Conservation (phyloP, 53 echinoderm and acorn worm species). For the Crossaster papposus region DNA sequence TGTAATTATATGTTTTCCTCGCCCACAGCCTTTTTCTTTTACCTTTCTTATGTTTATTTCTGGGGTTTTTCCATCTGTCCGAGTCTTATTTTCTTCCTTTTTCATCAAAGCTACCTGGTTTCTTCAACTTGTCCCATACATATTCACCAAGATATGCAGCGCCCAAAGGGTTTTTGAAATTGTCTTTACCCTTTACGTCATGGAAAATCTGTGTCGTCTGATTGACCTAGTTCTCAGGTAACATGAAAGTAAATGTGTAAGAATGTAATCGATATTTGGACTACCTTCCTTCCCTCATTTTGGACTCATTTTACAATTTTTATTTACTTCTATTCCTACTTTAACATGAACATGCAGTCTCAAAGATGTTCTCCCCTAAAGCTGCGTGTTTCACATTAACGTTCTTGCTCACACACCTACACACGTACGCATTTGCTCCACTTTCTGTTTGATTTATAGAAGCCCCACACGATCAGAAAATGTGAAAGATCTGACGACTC, state of each 20-base stretch:
- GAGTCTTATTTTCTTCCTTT: too few species aligned
- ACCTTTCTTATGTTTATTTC: too few species aligned
- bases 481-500: conserved; percentile 23
- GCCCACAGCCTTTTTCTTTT: too few species aligned
- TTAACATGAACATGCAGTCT: background rate
- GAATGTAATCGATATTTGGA: too few species aligned
- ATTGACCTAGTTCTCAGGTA: too few species aligned
- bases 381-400: conserved; percentile 5
- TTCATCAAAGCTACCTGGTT: too few species aligned
- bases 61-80: too few species aligned
- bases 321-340: background rate
- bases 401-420: conserved; percentile 1
- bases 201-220: too few species aligned
- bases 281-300: background rate
- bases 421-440: background rate
- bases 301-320: background rate
- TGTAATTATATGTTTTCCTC: too few species aligned
- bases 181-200: background rate
- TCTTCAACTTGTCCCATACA: too few species aligned
- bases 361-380: background rate
- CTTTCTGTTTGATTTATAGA: conserved; percentile 16
- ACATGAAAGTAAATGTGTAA: too few species aligned
- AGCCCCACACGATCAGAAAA: conserved; percentile 12
- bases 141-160: too few species aligned
- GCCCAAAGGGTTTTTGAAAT: background rate